These are phyloP conservation scores for Epinephelus fuscoguttatus DNA, from an alignment of 2,113 vertebrate genomes.

Conservation along the genomic window DNA sequence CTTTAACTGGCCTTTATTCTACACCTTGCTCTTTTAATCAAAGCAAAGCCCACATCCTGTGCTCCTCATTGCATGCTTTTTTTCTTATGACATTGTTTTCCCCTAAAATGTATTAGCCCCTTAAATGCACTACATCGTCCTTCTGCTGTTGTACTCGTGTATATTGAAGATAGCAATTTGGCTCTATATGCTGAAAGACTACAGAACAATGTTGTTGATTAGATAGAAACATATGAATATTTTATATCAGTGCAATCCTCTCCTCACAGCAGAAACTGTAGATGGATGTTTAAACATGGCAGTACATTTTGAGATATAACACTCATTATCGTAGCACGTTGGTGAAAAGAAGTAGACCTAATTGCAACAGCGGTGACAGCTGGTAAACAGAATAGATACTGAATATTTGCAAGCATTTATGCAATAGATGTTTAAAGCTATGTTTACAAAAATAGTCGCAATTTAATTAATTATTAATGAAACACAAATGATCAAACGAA, in stretches of 20 bases:
- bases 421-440: slow-evolving; percentile 43
- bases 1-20: slow-evolving; percentile 86
- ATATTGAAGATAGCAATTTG: slow-evolving; percentile 55
- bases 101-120: slow-evolving; percentile 63
- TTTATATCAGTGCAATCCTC: slow-evolving; percentile 50
- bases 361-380: slow-evolving; percentile 46
- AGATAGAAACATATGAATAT: slow-evolving; percentile 69
- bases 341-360: slow-evolving; percentile 42
- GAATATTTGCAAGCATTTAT: slow-evolving; percentile 52
- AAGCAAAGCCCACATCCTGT: slow-evolving; percentile 84
- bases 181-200: slow-evolving; percentile 54
- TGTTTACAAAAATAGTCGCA: slow-evolving; percentile 50
- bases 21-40: slow-evolving; percentile 88
- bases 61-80: slow-evolving; percentile 71
- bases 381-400: slow-evolving; percentile 56
- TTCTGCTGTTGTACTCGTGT: slow-evolving; percentile 49
- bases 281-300: slow-evolving; percentile 55
- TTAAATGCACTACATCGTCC: slow-evolving; percentile 51
- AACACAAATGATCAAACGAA: slow-evolving; percentile 54
- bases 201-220: slow-evolving; percentile 52
- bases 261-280: slow-evolving; percentile 60
- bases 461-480: slow-evolving; percentile 68
- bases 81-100: slow-evolving; percentile 68
- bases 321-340: slow-evolving; percentile 64
- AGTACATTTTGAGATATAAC: slow-evolving; percentile 63